Evolutionary conservation across 2,113 vertebrate species (phyloP).

Genomic region (Sinosuthora webbiana): DNA sequence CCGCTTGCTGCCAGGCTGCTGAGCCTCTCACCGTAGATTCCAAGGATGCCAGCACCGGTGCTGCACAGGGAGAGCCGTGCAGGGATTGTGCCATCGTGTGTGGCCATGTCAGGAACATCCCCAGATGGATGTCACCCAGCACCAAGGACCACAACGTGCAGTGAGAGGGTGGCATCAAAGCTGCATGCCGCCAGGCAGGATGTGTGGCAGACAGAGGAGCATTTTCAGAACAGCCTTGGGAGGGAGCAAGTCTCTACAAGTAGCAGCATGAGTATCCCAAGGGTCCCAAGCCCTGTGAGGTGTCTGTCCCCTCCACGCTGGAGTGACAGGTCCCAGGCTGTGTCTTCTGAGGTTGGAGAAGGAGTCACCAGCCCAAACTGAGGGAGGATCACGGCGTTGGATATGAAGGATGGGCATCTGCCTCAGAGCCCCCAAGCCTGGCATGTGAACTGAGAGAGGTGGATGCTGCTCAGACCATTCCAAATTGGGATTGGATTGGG

Average conservation of each 20-base stretch:
- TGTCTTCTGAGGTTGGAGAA: background rate
- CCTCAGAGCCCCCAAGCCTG: background rate
- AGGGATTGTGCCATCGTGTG: accelerated
- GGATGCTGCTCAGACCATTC: background rate
- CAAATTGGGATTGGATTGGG: background rate
- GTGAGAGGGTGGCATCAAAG: background rate
- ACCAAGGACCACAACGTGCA: accelerated
- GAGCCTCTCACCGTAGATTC: accelerated
- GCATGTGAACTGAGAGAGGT: background rate
- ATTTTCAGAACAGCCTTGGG: background rate
- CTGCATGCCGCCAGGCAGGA: accelerated
- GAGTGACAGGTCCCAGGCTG: background rate
- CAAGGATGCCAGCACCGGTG: accelerated
- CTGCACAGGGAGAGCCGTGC: background rate
- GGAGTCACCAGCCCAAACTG: background rate
- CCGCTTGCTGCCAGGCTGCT: background rate
- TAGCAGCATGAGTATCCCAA: background rate
- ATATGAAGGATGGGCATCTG: accelerated
- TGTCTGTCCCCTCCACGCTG: accelerated
- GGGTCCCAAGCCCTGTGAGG: background rate
- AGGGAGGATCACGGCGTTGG: background rate
- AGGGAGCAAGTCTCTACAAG: background rate
- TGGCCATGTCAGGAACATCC: accelerated
- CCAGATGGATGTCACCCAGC: background rate
- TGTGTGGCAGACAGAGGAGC: background rate